Percentiles rank a stretch among this genome's conserved stretches.
These are phyloP conservation scores for Hemitrygon akajei DNA, from an alignment of 2,797 vertebrate species.

Conservation along the genomic window DNA sequence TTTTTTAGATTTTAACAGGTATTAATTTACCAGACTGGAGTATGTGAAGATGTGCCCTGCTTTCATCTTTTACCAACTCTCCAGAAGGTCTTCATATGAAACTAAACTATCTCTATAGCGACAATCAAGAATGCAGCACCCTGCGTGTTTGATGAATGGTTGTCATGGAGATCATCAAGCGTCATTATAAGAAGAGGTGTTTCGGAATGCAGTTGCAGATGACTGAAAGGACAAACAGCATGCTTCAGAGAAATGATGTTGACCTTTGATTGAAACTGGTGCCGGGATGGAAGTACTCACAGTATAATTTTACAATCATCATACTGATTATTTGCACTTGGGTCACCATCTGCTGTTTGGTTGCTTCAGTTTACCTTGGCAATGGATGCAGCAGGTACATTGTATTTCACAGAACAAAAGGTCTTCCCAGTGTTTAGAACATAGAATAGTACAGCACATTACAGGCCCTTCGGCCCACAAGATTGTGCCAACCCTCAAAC, in stretches of 20 bases:
- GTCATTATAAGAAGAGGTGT: constrained; percentile 42
- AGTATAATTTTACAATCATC: constrained; percentile 43
- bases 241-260: constrained; percentile 41
- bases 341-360: constrained; percentile 37
- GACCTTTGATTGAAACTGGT: constrained; percentile 43
- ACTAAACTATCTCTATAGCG: constrained; percentile 49
- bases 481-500: no score
- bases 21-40: constrained; percentile 40
- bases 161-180: constrained; percentile 43
- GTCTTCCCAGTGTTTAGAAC: constrained; percentile 60
- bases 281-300: not conserved
- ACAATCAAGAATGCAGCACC: constrained; percentile 42
- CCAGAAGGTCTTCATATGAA: constrained; percentile 50
- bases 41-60: constrained; percentile 24
- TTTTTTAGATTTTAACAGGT: constrained; percentile 14
- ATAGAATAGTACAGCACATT: no score
- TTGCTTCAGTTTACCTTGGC: constrained; percentile 42
- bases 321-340: constrained; percentile 41
- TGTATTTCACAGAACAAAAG: constrained; percentile 46
- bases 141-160: constrained; percentile 40
- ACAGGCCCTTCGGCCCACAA: no score
- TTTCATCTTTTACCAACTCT: constrained; percentile 30
- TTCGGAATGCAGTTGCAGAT: constrained; percentile 34
- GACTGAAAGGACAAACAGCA: constrained; percentile 41
- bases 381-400: constrained; percentile 50